Percentiles rank a stretch among this genome's conserved stretches.
These are phyloP conservation scores for Hepsetus odoe DNA, from an alignment of 2,113 vertebrate species.

Conservation along the genomic window DNA sequence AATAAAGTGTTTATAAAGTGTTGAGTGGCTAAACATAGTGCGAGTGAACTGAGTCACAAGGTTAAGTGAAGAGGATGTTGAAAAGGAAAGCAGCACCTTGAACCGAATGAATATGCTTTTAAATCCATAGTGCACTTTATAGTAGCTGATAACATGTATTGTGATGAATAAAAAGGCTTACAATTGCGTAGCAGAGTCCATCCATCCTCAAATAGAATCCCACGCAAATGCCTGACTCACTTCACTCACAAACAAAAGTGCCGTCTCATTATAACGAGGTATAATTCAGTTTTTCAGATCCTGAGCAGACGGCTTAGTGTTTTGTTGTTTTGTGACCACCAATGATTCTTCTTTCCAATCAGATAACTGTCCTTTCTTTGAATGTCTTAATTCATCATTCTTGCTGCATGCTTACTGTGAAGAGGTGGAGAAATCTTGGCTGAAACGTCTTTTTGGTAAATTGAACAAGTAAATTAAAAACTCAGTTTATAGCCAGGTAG, in stretches of 20 bases:
- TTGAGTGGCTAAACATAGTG: not conserved
- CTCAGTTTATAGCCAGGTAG: too few species aligned
- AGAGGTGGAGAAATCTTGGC: too few species aligned
- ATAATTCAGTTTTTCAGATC: not conserved
- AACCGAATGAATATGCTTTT: not conserved
- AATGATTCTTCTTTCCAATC: not conserved
- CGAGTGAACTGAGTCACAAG: not conserved
- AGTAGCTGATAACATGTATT: not conserved
- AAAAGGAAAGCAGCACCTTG: not conserved
- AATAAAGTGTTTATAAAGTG: not conserved
- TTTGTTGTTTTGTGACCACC: not conserved
- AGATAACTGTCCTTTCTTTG: not conserved
- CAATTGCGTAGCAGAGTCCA: not conserved
- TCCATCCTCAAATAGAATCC: not conserved
- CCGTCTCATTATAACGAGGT: conserved; percentile 6
- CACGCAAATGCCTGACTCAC: not conserved
- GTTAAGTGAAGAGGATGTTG: not conserved
- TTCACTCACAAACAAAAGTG: not conserved
- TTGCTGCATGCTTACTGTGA: not conserved
- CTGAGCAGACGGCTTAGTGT: not conserved
- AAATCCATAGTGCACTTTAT: not conserved
- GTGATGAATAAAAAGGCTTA: not conserved
- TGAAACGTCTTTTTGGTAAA: too few species aligned
- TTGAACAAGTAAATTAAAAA: too few species aligned
- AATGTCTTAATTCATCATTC: not conserved